Base-by-base conservation (phyloP, 2,888 invertebrate species). In the Diachrysia chrysitis region DNA sequence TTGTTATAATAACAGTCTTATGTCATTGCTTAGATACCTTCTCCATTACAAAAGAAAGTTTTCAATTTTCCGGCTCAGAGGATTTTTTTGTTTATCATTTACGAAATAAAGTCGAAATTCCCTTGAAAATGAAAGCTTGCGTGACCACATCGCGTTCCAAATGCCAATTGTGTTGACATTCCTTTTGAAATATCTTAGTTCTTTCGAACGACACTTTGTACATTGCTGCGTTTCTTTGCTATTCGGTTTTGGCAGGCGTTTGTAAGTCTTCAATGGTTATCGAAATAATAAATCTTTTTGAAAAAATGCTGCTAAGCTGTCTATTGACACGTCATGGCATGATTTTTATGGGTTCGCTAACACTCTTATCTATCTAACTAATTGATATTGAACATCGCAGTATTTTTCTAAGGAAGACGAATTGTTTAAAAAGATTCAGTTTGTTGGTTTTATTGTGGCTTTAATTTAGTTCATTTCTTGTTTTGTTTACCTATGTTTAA, bases 291-390 rank as follows among this genome's bases (percentile, higher is more conserved):
- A 63, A 68, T 74, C 75, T 69, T 51, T 66, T 75, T 77, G 61
- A 71, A 72, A n/a, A 73, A 75, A 80, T 71, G 66, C 65, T 59
- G 60, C 42, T 55, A 64, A 66, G 60, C 32, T 63, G 65, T 58
- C n/a, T 29, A 70, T 68, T 78, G 73, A 79, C 79, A 72, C 67
- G 73, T 62, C 71, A 69, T 69, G 77, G 69, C 74, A 66, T 74
- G 84, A 85, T 83, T 90, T 88, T 89, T 88, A 89, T 87, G 79
- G 87, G 82, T 69, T 81, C 83, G 85, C 87, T 88, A 79, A 77
- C 86, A 80, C 72, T 81, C 83, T 86, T 92, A 92, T 92, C 91
- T 89, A 63, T 84, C 79, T 86, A 80, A 87, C 85, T 91, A 90
- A 92, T 92, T 92, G 90, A 89, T 87, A 86, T 86, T 86, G 87